Evolutionary conservation across 1,140 invertebrate species (phyloP).

Genomic region (Rhizoglyphus robini): DNA sequence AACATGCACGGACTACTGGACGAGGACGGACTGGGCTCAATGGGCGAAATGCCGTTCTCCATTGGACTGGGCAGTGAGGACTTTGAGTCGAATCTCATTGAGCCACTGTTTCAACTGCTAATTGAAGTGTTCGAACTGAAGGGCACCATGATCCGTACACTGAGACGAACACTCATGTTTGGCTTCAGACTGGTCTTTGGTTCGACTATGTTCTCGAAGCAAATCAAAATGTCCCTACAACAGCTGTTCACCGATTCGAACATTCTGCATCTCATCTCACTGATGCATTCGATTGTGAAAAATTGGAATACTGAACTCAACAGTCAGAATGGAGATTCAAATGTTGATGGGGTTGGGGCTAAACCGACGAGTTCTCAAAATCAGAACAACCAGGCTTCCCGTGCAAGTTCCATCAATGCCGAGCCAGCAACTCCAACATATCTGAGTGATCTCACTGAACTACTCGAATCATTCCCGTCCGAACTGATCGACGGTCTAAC

Average conservation of each 20-base stretch:
- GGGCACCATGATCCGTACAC: background rate
- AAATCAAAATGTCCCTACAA: background rate
- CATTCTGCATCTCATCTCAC: background rate
- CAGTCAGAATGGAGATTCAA: too few species aligned
- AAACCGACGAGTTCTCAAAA: too few species aligned
- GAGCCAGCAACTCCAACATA: too few species aligned
- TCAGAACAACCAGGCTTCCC: background rate
- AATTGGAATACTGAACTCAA: too few species aligned
- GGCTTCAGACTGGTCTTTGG: background rate
- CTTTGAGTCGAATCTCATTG: background rate
- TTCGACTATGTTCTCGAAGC: background rate
- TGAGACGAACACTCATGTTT: constrained; percentile 1
- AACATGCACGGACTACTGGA: background rate
- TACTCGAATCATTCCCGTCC: background rate
- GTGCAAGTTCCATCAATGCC: too few species aligned
- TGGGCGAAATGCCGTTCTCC: background rate
- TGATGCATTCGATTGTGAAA: background rate
- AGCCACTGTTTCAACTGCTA: constrained; percentile 3
- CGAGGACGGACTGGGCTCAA: background rate
- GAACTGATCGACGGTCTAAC: background rate
- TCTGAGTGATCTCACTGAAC: background rate
- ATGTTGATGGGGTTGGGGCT: too few species aligned
- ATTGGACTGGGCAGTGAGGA: background rate
- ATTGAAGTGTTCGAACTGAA: constrained; percentile 8
- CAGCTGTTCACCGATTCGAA: background rate